Evolutionary conservation across 2,113 vertebrate species (phyloP).

Genomic region (Hemiscyllium ocellatum): DNA sequence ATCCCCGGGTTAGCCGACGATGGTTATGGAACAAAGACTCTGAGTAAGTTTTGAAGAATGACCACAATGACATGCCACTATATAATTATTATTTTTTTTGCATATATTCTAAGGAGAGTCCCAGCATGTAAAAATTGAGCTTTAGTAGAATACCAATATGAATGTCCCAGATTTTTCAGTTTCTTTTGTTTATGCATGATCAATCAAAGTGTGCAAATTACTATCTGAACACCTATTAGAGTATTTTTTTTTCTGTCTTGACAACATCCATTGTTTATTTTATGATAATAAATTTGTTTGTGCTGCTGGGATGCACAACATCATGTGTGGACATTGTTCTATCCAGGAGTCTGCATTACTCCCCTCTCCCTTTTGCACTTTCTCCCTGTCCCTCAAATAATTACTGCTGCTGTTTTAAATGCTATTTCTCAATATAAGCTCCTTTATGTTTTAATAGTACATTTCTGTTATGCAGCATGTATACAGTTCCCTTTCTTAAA

Average conservation of each 20-base stretch:
- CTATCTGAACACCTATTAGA: constrained; percentile 12
- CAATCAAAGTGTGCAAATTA: constrained; percentile 15
- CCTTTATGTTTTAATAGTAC: not conserved
- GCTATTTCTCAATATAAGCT: constrained; percentile 13
- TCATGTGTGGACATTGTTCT: not conserved
- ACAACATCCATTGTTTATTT: constrained; percentile 17
- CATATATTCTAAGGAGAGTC: constrained; percentile 58
- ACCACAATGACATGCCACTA: constrained; percentile 65
- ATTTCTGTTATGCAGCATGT: constrained; percentile 35
- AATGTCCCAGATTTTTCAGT: constrained; percentile 54
- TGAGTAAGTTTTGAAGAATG: constrained; percentile 96
- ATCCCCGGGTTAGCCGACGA: constrained; percentile 97
- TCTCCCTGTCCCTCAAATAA: not conserved
- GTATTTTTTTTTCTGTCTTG: not conserved
- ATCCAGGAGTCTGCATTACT: not conserved
- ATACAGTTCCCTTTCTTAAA: not conserved
- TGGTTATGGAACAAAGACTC: constrained; percentile 98
- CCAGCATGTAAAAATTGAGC: constrained; percentile 71
- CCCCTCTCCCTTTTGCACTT: not conserved
- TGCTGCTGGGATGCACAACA: constrained; percentile 24
- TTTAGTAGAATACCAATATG: constrained; percentile 68
- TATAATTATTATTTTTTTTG: constrained; percentile 45
- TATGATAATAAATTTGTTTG: constrained; percentile 2
- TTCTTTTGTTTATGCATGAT: constrained; percentile 31
- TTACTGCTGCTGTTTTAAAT: constrained; percentile 26